These are phyloP conservation scores for Thunnus thynnus DNA, from an alignment of 2,113 vertebrate species.

Conservation along the genomic window DNA sequence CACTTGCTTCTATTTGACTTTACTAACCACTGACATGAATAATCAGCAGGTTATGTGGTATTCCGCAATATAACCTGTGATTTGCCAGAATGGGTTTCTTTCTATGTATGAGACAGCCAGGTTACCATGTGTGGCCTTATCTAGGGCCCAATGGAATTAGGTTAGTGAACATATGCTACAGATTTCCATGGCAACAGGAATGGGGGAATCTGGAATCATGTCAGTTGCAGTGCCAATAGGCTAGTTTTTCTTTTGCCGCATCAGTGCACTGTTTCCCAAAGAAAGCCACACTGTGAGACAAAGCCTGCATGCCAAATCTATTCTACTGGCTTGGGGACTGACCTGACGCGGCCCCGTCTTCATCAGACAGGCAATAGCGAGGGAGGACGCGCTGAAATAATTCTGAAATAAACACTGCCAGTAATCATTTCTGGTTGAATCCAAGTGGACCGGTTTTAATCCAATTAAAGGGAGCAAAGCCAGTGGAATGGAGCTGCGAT, in stretches of 20 bases:
- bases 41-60: not conserved
- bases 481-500: conserved; percentile 57
- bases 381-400: conserved; percentile 54
- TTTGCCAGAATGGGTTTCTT: conserved; percentile 22
- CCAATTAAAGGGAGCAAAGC: conserved; percentile 74
- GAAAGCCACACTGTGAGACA: conserved; percentile 50
- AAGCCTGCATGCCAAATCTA: conserved; percentile 53
- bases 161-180: conserved; percentile 78
- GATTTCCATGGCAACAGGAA: conserved; percentile 80
- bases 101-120: conserved; percentile 31
- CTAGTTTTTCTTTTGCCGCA: conserved; percentile 37
- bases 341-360: conserved; percentile 54
- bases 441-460: conserved; percentile 74
- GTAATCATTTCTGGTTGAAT: conserved; percentile 49
- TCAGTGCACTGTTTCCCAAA: conserved; percentile 53
- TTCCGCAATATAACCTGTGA: conserved; percentile 21
- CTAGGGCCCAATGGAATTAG: conserved; percentile 62
- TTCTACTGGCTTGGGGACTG: conserved; percentile 41
- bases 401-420: conserved; percentile 65
- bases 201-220: conserved; percentile 65
- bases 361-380: conserved; percentile 32
- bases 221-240: conserved; percentile 64
- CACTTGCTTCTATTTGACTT: not conserved
- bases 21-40: not conserved
- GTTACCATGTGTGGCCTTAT: conserved; percentile 62